A percentile compares a stretch with the other conserved stretches of the same genome.
phyloP scores from a whole-genome alignment of 2,113 vertebrate species.

The Crotophaga sulcirostris region DNA sequence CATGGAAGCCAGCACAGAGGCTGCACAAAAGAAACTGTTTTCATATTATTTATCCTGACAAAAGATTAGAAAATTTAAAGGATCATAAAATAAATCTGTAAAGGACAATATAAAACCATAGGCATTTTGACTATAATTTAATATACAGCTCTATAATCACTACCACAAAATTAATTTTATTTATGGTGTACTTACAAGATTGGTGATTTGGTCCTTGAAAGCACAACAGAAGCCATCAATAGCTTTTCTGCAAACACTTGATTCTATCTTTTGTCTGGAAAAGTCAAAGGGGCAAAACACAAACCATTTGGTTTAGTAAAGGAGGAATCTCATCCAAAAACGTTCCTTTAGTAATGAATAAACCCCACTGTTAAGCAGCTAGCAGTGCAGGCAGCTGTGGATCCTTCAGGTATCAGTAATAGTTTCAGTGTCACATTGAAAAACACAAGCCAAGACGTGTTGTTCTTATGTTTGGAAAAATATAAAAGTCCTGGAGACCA shows the following conservation, averaged over 20 bases:
- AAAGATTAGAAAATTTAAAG: neutral
- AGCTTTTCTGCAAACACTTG: conserved; percentile 66
- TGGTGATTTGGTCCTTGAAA: conserved; percentile 80
- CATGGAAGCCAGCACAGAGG: neutral
- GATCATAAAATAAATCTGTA: neutral
- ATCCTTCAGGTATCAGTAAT: neutral
- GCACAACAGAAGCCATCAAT: conserved; percentile 73
- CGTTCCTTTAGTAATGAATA: neutral
- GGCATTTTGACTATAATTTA: neutral
- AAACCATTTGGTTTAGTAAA: neutral
- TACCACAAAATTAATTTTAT: neutral
- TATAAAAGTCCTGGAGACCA: neutral
- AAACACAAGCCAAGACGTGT: neutral
- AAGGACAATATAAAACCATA: neutral
- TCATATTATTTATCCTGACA: neutral
- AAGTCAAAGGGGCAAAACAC: conserved; percentile 8
- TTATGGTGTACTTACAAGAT: conserved; percentile 75
- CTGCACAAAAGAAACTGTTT: neutral
- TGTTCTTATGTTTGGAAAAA: neutral
- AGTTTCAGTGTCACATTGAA: neutral
- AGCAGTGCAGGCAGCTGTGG: neutral
- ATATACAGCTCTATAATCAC: neutral
- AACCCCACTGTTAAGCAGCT: neutral
- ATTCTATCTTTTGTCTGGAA: conserved; percentile 78
- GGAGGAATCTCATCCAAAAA: neutral